Base-by-base conservation (phyloP, 2,888 invertebrate species). In the Mesorhabditis belari region DNA sequence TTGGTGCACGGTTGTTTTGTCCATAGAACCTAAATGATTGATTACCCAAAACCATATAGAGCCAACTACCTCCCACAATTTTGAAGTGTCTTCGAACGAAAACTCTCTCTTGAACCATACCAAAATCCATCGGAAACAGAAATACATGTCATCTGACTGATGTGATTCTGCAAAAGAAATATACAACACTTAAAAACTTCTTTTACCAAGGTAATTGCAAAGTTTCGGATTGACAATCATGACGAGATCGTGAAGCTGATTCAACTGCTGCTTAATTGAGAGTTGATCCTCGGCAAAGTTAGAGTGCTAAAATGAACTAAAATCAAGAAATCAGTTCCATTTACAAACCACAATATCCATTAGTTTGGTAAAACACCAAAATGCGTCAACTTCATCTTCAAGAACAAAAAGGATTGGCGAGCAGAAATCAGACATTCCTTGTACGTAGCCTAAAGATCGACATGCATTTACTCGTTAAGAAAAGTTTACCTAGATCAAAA, bases 361-460 rank as follows among this genome's bases (percentile, higher is more conserved):
- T 77, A 95, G 91, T 6, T 94, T 94, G 44, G 91, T 93, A 82
- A 98, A 98, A 83, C 94, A 93, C 98, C 98, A 98, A 84, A 98
- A 98, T 0, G 92, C 89, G 81, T 96, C 94, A 3, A 91, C 91
- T 83, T 98, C 98, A 80, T 92, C 89, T 69, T 89, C 88, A 85
- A 94, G 86, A 53, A 95, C 86, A 79, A 89, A 87, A 59, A 96
- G 84, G 75, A 98, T 88, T 0, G 96, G 96, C 5, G 95, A 91
- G 59, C 98, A 83, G 57, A 96, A 86, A 83, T 98, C 98, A 76
- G 92, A 93, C 98, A 98, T 98, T 24, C 98, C 98, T 82, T 94
- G 91, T 0, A 90, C 85, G 76, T 85, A 85, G 35, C 85, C 85
- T 84, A 66, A 26, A 72, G 60, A 25, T 19, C 17, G 26, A 23